phyloP scores from a whole-genome alignment of 2,888 invertebrate genomes.

The Drosophila incognita region DNA sequence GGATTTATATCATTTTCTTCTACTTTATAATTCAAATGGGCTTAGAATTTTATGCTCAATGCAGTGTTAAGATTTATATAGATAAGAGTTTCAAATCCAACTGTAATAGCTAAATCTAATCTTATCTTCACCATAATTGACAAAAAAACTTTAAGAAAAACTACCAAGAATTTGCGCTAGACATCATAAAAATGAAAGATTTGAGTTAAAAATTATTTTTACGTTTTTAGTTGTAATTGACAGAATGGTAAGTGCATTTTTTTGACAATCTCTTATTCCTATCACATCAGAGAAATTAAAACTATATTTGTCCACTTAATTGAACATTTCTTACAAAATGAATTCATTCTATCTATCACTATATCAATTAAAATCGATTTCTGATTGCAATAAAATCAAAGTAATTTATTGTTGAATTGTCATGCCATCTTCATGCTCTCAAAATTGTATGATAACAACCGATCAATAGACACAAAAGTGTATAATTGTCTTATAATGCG shows the following conservation, averaged over 20 bases:
- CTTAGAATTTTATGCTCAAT: neutral
- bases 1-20: neutral
- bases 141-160: neutral
- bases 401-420: neutral
- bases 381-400: neutral
- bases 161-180: neutral
- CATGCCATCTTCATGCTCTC: neutral
- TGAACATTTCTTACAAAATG: neutral
- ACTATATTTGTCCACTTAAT: neutral
- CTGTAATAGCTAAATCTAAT: neutral
- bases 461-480: neutral
- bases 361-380: too few species aligned
- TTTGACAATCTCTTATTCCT: neutral
- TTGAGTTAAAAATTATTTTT: neutral
- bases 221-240: neutral
- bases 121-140: slow-evolving; percentile 8
- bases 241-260: neutral
- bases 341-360: neutral
- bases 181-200: neutral
- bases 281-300: neutral
- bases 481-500: neutral
- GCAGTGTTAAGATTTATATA: slow-evolving; percentile 9
- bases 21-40: slow-evolving; percentile 2
- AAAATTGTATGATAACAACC: too few species aligned
- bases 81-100: neutral